These are phyloP conservation scores for Porites rus DNA, from an alignment of 92 coral and sea anemone genomes.

Conservation along the genomic window DNA sequence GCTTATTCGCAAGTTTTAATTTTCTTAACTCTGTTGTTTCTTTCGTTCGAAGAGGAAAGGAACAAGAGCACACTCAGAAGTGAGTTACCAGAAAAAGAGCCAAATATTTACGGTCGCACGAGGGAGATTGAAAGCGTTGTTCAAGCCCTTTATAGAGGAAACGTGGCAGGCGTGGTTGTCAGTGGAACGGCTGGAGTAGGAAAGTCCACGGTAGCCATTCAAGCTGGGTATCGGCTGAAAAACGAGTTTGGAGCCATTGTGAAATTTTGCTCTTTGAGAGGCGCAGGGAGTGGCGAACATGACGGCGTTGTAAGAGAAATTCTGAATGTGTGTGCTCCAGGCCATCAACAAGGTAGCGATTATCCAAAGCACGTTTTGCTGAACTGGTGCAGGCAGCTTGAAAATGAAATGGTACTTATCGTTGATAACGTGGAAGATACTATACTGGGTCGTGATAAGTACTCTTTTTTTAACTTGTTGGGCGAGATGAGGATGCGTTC, in stretches of 20 bases:
- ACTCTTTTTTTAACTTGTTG: too few species aligned
- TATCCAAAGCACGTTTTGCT: background rate
- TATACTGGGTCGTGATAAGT: too few species aligned
- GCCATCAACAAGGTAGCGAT: background rate
- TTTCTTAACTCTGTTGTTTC: too few species aligned
- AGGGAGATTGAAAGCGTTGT: slow-evolving; percentile 12
- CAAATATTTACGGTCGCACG: background rate
- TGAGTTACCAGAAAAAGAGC: background rate
- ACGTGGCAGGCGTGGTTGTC: slow-evolving; percentile 33
- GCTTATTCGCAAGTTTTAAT: too few species aligned
- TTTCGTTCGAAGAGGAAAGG: background rate
- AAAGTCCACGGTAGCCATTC: slow-evolving; percentile 40
- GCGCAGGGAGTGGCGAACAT: background rate
- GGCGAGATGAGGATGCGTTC: too few species aligned
- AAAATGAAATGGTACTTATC: background rate
- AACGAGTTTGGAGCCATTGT: background rate
- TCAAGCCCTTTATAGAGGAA: slow-evolving; percentile 7
- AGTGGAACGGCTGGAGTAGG: slow-evolving; percentile 46
- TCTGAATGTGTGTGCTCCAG: background rate
- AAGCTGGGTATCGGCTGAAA: slow-evolving; percentile 29
- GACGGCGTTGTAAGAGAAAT: background rate
- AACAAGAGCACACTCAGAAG: background rate
- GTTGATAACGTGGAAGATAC: too few species aligned
- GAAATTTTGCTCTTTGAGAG: background rate
- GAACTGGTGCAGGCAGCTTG: background rate